Percentiles rank a stretch among this genome's conserved stretches.
Evolutionary conservation across 2,888 invertebrate genomes (phyloP).

Genomic region (Celastrina argiolus): DNA sequence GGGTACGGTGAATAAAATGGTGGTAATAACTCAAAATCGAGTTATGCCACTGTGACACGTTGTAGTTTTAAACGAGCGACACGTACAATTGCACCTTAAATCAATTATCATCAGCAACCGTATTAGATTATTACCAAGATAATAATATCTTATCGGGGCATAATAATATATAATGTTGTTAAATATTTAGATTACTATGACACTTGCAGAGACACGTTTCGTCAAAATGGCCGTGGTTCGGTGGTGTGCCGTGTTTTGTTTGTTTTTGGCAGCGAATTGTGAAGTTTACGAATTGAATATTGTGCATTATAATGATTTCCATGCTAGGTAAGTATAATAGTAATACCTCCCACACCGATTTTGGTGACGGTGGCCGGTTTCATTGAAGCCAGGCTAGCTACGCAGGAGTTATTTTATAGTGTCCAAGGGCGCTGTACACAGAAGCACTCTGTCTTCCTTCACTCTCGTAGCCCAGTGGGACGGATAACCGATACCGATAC

Average conservation of each 20-base stretch:
- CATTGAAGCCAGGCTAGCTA: too few species aligned
- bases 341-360: too few species aligned
- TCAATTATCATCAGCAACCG: not conserved
- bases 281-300: slow-evolving; percentile 55
- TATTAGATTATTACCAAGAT: not conserved
- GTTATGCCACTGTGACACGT: too few species aligned
- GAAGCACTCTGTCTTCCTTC: too few species aligned
- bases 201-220: not conserved
- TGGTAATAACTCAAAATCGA: too few species aligned
- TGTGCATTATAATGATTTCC: slow-evolving; percentile 67
- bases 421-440: too few species aligned
- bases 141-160: not conserved
- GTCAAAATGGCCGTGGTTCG: slow-evolving; percentile 15
- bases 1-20: too few species aligned
- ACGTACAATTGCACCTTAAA: not conserved
- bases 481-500: too few species aligned
- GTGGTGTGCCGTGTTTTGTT: slow-evolving; percentile 27
- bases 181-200: not conserved
- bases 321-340: slow-evolving; percentile 51
- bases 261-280: slow-evolving; percentile 33
- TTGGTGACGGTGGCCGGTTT: too few species aligned
- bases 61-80: too few species aligned
- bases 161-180: not conserved
- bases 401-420: too few species aligned
- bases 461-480: too few species aligned